Conservation (phyloP, 2,113 vertebrate species). For the Xenopus laevis region DNA sequence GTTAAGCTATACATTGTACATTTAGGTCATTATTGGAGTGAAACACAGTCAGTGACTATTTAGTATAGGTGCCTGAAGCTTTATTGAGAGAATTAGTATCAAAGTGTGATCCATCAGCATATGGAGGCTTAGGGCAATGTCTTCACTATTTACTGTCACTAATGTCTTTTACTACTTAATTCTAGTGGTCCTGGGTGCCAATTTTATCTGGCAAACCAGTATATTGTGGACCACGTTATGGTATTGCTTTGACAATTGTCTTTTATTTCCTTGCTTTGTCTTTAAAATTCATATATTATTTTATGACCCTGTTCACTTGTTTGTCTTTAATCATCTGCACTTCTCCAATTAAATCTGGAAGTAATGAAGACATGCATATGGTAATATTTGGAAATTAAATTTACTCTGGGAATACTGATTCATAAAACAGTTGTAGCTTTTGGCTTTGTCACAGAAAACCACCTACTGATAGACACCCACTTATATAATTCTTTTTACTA, state of each 20-base stretch:
- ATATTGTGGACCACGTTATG: not conserved
- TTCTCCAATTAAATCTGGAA: constrained; percentile 23
- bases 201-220: too few species aligned
- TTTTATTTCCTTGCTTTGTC: constrained; percentile 23
- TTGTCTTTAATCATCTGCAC: not conserved
- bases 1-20: too few species aligned
- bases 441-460: constrained; percentile 29
- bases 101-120: too few species aligned
- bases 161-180: too few species aligned
- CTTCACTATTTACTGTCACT: too few species aligned
- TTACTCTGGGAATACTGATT: constrained; percentile 21
- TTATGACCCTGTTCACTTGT: constrained; percentile 11
- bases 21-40: too few species aligned
- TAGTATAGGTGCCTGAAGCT: too few species aligned
- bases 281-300: constrained; percentile 12
- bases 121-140: too few species aligned
- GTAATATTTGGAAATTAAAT: constrained; percentile 16
- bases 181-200: too few species aligned
- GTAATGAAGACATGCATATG: constrained; percentile 37
- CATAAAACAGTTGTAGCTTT: constrained; percentile 26
- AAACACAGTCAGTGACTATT: too few species aligned
- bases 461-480: not conserved
- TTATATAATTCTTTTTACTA: constrained; percentile 8
- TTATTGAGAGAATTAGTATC: too few species aligned
- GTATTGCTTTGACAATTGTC: constrained; percentile 3